A percentile compares a stretch with the other conserved stretches of the same genome.
Conservation (phyloP, 2,113 vertebrate species). For the Cebus imitator region DNA sequence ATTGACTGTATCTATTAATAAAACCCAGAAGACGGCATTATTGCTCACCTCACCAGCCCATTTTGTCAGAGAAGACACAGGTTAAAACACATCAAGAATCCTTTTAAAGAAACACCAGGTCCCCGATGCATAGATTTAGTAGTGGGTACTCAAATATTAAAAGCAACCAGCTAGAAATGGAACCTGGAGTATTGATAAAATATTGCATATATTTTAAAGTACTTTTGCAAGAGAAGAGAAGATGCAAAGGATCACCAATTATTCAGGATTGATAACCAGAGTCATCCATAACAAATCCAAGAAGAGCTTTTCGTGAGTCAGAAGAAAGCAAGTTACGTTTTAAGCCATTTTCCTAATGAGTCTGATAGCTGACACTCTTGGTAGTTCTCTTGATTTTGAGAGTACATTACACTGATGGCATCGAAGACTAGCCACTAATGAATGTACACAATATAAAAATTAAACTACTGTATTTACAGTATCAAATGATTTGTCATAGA, state of each 20-base stretch:
- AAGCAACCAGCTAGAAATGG: constrained; percentile 37
- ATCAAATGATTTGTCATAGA: constrained; percentile 13
- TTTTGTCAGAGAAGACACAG: constrained; percentile 3
- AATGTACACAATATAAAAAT: constrained; percentile 68
- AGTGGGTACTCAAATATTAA: constrained; percentile 39
- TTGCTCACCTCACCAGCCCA: neutral
- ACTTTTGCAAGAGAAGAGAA: neutral
- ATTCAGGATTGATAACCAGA: neutral
- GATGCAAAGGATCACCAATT: neutral
- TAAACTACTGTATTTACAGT: constrained; percentile 39
- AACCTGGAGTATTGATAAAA: constrained; percentile 35
- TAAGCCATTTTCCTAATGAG: constrained; percentile 31
- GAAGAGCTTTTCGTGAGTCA: neutral
- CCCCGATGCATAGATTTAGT: neutral
- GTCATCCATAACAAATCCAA: neutral
- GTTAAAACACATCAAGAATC: neutral
- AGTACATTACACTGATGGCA: constrained; percentile 59
- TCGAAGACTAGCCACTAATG: constrained; percentile 61
- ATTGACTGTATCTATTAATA: neutral
- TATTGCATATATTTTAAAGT: constrained; percentile 25
- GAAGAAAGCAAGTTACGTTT: neutral
- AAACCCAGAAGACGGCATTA: neutral
- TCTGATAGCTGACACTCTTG: neutral
- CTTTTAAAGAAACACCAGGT: neutral
- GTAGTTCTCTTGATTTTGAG: constrained; percentile 62